A percentile compares a stretch with the other conserved stretches of the same genome.
Evolutionary conservation across 2,888 invertebrate genomes (phyloP).

Genomic region (Dexiosoma caninum): DNA sequence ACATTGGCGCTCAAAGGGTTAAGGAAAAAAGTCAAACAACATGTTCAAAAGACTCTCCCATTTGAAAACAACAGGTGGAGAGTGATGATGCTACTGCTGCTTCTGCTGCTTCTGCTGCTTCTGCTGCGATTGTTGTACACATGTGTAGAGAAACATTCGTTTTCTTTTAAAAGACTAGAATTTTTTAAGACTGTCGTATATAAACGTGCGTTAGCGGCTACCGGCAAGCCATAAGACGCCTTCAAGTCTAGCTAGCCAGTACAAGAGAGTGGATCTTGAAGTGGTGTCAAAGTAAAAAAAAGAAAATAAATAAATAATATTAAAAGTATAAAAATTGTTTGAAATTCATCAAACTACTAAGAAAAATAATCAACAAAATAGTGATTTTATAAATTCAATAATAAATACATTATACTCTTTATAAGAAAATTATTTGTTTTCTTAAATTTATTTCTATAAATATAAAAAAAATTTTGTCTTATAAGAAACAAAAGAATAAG

Average conservation of each 20-base stretch:
- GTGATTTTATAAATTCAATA: not conserved
- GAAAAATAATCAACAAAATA: no score
- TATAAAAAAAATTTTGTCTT: constrained; percentile 55
- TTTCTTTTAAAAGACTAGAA: constrained; percentile 7
- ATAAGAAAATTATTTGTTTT: constrained; percentile 57
- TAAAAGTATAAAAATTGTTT: not conserved
- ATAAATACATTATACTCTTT: constrained; percentile 39
- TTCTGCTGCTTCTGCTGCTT: not conserved
- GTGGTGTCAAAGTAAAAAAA: constrained; percentile 65
- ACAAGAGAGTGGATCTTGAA: constrained; percentile 76
- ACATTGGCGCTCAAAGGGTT: no score
- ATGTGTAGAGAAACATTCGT: constrained; percentile 18
- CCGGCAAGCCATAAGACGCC: constrained; percentile 78
- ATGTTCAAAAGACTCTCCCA: constrained; percentile 3
- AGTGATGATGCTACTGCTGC: not conserved
- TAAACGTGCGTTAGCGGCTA: constrained; percentile 73
- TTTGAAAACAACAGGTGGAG: not conserved
- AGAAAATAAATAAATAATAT: constrained; percentile 28
- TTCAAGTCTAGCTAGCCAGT: constrained; percentile 78
- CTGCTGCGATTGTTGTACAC: constrained; percentile 18
- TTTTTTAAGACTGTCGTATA: constrained; percentile 69
- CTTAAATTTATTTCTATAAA: not conserved
- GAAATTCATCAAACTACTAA: no score
- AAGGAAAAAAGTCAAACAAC: not conserved
- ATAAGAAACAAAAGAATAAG: constrained; percentile 38